Evolutionary conservation across 2,113 vertebrate species (phyloP).

Genomic region (Chinchilla lanigera): DNA sequence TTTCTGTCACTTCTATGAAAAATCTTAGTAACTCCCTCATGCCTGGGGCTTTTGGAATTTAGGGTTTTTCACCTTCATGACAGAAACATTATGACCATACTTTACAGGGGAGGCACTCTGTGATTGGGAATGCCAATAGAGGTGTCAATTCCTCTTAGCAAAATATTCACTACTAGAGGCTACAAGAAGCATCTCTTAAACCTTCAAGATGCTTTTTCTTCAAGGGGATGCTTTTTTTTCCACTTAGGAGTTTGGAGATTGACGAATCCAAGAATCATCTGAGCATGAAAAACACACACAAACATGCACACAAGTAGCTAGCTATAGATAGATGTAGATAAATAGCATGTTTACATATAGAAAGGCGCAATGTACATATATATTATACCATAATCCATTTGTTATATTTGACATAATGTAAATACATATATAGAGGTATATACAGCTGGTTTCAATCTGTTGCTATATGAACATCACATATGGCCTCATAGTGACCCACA

Average conservation of each 20-base stretch:
- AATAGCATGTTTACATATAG: background rate
- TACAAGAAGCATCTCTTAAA: background rate
- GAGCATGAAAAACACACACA: background rate
- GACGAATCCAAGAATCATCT: background rate
- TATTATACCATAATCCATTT: background rate
- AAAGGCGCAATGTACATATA: background rate
- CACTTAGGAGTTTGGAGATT: conserved; percentile 30
- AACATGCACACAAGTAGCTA: background rate
- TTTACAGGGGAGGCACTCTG: conserved; percentile 68
- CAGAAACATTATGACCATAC: conserved; percentile 80
- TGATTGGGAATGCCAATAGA: background rate
- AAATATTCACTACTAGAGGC: background rate
- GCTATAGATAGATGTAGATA: background rate
- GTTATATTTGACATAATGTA: background rate
- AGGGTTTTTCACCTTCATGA: conserved; percentile 77
- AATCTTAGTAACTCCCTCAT: conserved; percentile 79
- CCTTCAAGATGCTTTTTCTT: conserved; percentile 48
- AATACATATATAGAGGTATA: background rate
- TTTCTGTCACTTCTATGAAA: conserved; percentile 80
- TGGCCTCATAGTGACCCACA: background rate
- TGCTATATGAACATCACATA: background rate
- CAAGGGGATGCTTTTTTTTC: background rate
- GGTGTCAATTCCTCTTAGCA: conserved; percentile 17
- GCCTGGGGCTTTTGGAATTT: conserved; percentile 78
- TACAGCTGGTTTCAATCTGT: background rate